phyloP scores from a whole-genome alignment of 1,140 invertebrate genomes.

The Sinonovacula constricta region DNA sequence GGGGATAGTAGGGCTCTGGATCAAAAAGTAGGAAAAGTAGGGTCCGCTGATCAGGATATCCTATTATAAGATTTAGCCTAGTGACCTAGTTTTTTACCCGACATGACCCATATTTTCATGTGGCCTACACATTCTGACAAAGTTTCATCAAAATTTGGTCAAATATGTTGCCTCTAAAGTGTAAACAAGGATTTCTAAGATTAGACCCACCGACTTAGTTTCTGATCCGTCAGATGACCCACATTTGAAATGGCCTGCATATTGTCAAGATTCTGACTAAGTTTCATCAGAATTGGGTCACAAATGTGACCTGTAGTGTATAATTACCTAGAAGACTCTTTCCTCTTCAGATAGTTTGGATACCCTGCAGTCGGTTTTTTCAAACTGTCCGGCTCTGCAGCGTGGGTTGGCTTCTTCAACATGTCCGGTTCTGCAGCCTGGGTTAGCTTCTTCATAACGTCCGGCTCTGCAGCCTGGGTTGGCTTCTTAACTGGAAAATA shows the following conservation, averaged over 20 bases:
- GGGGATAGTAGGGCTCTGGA: no score
- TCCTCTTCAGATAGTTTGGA: slow-evolving; percentile 24
- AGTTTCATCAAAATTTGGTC: slow-evolving; percentile 18
- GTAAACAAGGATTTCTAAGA: slow-evolving; percentile 21
- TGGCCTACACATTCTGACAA: slow-evolving; percentile 29
- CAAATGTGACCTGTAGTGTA: slow-evolving; percentile 26
- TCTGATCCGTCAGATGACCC: slow-evolving; percentile 1
- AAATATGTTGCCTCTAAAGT: background rate
- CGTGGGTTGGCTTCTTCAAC: slow-evolving; percentile 28
- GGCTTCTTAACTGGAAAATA: slow-evolving; percentile 41
- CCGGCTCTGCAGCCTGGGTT: no score
- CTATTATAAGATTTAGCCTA: slow-evolving; percentile 26
- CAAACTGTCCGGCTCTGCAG: slow-evolving; percentile 35
- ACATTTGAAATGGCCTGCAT: slow-evolving; percentile 17
- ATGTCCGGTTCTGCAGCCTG: slow-evolving; percentile 31
- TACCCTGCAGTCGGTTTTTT: slow-evolving; percentile 33
- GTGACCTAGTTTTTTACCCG: slow-evolving; percentile 7
- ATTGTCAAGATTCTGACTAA: slow-evolving; percentile 12
- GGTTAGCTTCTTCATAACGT: no score
- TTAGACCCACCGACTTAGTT: slow-evolving; percentile 6
- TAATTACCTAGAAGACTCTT: slow-evolving; percentile 30
- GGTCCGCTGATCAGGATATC: no score
- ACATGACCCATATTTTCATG: slow-evolving; percentile 25
- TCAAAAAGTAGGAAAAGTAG: no score
- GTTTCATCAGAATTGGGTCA: slow-evolving; percentile 13